A percentile compares a stretch with the other conserved stretches of the same genome.
Conservation (phyloP, 2,888 invertebrate species). For the Hypomecis punctinalis region DNA sequence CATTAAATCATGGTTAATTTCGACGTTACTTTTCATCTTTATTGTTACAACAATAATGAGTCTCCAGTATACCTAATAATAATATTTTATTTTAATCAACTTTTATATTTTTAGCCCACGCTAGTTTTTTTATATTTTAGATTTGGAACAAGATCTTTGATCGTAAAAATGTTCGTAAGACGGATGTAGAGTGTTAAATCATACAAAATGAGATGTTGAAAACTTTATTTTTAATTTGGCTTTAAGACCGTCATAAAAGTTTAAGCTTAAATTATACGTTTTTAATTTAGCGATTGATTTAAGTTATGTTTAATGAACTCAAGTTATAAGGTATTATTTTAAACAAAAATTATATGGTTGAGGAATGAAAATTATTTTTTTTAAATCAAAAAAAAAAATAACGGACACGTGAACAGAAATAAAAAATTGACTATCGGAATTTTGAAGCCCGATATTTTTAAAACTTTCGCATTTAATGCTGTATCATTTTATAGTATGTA, state of each 20-base stretch:
- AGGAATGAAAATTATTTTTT: too few species aligned
- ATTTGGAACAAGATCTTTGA: conserved; percentile 11
- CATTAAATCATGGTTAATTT: too few species aligned
- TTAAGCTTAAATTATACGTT: conserved; percentile 1
- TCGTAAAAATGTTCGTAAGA: conserved; percentile 12
- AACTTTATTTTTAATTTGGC: conserved; percentile 5
- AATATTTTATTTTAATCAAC: conserved; percentile 2
- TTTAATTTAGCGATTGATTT: background rate
- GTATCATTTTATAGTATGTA: too few species aligned
- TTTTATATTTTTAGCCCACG: conserved; percentile 6
- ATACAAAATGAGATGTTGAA: conserved; percentile 15
- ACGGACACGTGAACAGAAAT: background rate
- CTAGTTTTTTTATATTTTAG: conserved; percentile 6
- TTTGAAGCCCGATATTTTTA: too few species aligned
- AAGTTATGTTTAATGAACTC: background rate
- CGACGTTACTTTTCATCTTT: too few species aligned
- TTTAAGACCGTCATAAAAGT: conserved; percentile 10
- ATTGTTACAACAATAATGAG: too few species aligned
- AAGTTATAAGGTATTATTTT: too few species aligned
- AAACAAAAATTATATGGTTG: too few species aligned
- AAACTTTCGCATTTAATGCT: too few species aligned
- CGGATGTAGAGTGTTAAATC: conserved; percentile 21
- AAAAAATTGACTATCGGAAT: background rate
- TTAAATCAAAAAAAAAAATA: background rate
- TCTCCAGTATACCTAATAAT: too few species aligned